phyloP scores from a whole-genome alignment of 2,888 invertebrate species.

The Drosophila leonis region DNA sequence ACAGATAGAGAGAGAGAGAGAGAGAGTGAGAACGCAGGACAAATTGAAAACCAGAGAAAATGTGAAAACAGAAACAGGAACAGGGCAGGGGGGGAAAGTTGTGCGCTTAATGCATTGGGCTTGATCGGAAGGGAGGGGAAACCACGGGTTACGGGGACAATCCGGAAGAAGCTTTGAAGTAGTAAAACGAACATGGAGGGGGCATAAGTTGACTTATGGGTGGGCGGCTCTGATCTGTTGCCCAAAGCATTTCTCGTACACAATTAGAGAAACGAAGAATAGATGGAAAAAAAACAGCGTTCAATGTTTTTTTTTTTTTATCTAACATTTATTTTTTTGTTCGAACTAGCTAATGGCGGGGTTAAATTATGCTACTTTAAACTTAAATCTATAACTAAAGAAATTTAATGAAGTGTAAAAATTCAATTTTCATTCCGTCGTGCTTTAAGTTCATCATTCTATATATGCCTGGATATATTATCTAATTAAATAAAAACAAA shows the following conservation, averaged over 20 bases:
- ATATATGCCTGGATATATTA: constrained; percentile 49
- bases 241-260: constrained; percentile 31
- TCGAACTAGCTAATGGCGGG: constrained; percentile 72
- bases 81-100: neutral
- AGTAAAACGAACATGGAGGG: neutral
- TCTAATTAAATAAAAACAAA: constrained; percentile 29
- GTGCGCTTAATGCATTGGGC: constrained; percentile 18
- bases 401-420: constrained; percentile 50
- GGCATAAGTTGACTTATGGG: constrained; percentile 1
- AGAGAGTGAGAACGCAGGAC: constrained; percentile 27
- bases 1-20: neutral
- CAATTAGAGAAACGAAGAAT: neutral
- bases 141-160: neutral
- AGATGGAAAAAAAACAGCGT: constrained; percentile 11
- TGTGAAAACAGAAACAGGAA: too few relatives aligned
- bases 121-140: neutral
- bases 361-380: constrained; percentile 64
- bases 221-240: constrained; percentile 8
- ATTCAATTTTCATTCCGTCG: constrained; percentile 60
- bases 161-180: neutral
- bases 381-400: constrained; percentile 31
- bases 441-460: constrained; percentile 59
- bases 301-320: constrained; percentile 35
- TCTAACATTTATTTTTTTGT: constrained; percentile 43
- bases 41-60: neutral